A percentile compares a stretch with the other conserved stretches of the same genome.
Evolutionary conservation across 2,888 invertebrate species (phyloP).

Genomic region (Sabatieria punctata): DNA sequence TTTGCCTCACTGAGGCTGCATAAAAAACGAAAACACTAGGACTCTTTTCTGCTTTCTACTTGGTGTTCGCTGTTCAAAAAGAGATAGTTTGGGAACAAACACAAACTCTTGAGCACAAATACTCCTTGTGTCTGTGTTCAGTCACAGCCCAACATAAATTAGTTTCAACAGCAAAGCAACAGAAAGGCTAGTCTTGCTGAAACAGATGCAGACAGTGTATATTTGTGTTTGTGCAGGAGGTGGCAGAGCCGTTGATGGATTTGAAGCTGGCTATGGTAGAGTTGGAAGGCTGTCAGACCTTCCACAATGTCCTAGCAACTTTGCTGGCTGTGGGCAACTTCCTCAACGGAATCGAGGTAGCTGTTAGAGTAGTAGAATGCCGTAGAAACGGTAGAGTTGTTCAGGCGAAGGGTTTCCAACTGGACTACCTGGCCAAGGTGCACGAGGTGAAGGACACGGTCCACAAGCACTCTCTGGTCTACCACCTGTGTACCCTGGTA

Average conservation of each 20-base stretch:
- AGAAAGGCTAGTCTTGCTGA: no score
- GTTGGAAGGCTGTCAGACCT: slow-evolving; percentile 73
- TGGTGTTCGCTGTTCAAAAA: no score
- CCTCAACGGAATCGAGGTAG: slow-evolving; percentile 61
- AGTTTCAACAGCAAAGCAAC: no score
- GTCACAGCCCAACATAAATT: no score
- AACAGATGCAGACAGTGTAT: no score
- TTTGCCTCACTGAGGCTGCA: no score
- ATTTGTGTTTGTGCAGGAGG: slow-evolving; percentile 50
- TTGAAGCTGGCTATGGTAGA: slow-evolving; percentile 88
- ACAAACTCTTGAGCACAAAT: no score
- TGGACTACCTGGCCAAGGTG: slow-evolving; percentile 82
- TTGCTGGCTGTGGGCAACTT: slow-evolving; percentile 87
- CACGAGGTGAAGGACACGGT: slow-evolving; percentile 67
- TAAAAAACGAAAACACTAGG: no score
- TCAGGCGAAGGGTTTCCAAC: slow-evolving; percentile 79
- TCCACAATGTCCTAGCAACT: slow-evolving; percentile 80
- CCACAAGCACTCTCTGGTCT: slow-evolving; percentile 89
- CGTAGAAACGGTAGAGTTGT: slow-evolving; percentile 11
- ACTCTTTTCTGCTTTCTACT: no score
- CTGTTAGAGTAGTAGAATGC: not conserved
- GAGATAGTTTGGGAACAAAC: no score
- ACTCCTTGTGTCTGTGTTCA: no score
- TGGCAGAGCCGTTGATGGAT: slow-evolving; percentile 96
- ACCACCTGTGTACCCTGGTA: slow-evolving; percentile 92